phyloP scores from a whole-genome alignment of 2,113 vertebrate genomes.

The Varanus salvator region DNA sequence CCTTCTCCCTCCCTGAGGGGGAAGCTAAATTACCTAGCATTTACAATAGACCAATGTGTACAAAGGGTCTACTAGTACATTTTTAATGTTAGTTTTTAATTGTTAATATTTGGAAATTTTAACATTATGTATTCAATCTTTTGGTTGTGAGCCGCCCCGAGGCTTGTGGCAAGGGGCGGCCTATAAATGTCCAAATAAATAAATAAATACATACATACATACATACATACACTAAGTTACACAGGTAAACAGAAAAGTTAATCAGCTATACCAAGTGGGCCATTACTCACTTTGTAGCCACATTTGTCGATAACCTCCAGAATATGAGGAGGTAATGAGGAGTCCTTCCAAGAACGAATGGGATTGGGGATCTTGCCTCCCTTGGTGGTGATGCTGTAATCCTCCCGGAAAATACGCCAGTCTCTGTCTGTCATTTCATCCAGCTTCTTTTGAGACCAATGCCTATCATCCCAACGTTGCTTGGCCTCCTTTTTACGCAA shows the following conservation, averaged over 20 bases:
- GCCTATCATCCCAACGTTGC: slow-evolving; percentile 97
- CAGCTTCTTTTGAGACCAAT: slow-evolving; percentile 99
- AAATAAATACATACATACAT: no score
- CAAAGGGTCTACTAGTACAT: not conserved
- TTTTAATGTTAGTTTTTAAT: no score
- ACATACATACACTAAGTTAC: not conserved
- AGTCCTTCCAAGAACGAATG: slow-evolving; percentile 98
- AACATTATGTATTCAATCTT: no score
- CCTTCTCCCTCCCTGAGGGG: not conserved
- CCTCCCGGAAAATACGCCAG: slow-evolving; percentile 97
- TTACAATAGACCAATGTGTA: not conserved
- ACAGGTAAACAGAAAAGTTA: not conserved
- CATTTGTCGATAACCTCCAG: slow-evolving; percentile 98
- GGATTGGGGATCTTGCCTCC: slow-evolving; percentile 98
- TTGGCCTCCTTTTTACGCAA: slow-evolving; percentile 97
- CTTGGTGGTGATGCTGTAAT: slow-evolving; percentile 99
- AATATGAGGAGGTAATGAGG: slow-evolving; percentile 91
- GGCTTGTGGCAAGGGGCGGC: no score
- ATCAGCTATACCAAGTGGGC: not conserved
- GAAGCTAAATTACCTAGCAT: not conserved
- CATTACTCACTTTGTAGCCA: slow-evolving; percentile 90
- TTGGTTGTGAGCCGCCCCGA: no score
- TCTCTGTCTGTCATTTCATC: slow-evolving; percentile 98
- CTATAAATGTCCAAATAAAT: no score
- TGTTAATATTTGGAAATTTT: no score